These are phyloP conservation scores for Formica aserva DNA, from an alignment of 2,888 invertebrate species.

Conservation along the genomic window DNA sequence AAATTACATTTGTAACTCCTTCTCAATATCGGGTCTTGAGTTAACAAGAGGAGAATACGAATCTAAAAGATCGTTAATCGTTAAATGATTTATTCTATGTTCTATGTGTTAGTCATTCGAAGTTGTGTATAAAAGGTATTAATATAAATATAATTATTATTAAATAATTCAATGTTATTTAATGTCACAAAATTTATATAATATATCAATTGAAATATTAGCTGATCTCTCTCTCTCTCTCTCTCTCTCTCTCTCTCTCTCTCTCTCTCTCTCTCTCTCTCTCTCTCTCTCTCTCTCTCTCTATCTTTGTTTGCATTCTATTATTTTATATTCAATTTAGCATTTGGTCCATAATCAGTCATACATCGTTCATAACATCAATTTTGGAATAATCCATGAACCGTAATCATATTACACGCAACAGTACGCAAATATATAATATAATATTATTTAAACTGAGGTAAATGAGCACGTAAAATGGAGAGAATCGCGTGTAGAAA, in stretches of 20 bases:
- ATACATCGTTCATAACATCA: slow-evolving; percentile 12
- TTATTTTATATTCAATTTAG: slow-evolving; percentile 36
- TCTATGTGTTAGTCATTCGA: neutral
- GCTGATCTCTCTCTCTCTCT: neutral
- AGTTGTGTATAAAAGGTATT: neutral
- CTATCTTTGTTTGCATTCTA: neutral
- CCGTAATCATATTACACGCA: slow-evolving; percentile 40
- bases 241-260: neutral
- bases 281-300: neutral
- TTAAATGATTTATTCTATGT: neutral
- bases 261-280: neutral
- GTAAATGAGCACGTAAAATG: slow-evolving; percentile 32
- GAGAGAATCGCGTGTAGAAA: neutral
- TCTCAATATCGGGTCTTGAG: neutral
- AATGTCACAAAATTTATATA: neutral
- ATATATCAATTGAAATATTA: neutral
- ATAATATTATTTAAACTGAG: slow-evolving; percentile 25
- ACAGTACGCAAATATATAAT: neutral
- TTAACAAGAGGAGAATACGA: neutral
- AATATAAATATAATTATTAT: neutral
- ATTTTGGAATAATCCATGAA: slow-evolving; percentile 43
- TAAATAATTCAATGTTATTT: neutral
- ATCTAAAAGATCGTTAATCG: neutral
- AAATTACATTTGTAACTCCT: neutral
- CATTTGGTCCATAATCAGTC: slow-evolving; percentile 37